Evolutionary conservation across 2,113 vertebrate genomes (phyloP), one percentile per base, ranked within the genome.

Genomic region (Eleginops maclovinus): DNA sequence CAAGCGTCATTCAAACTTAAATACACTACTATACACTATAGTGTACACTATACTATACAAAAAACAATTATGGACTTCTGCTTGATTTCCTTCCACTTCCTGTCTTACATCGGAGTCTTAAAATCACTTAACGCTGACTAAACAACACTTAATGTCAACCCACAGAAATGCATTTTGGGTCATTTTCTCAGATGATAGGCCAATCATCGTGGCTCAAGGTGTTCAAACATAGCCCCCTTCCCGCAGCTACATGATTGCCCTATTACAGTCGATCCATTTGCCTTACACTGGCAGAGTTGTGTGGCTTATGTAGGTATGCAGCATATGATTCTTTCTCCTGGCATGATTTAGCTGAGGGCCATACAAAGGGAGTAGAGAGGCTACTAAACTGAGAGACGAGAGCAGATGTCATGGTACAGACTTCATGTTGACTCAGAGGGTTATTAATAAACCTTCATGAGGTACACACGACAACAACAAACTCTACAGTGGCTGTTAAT

Each of bases 121-220:
- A 67, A 56, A 26, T 54, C 72, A 63, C 40, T 64, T 50, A 21
- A 40, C 46, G 46, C 71, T 67, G 53, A 40, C 41, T 24, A 41
- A 22, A 4, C 22, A 80, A 43, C 49, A 36, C 58, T 78, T 65
- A 59, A 43, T 65, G 55, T 66, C 40, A 56, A 66, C 40, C 4
- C 89, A 68, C 26, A 71, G 50, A 87, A 72, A 73, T n/a, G 80
- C 51, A 36, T 49, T 65, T 65, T 31, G 19, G 26, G 17, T 16
- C 63, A 31, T 31, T 36, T 65, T 50, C 46, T 50, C 44, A 19
- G 46, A 65, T 65, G 63, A 36, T 11, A 14, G 44, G 46, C 17
- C 63, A 21, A 65, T 36, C 26, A 50, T 50, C 31, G 46, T 3
- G 11, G 17, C 44, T 49, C 62, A 19, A 4, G 24, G 16, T 47